phyloP scores from a whole-genome alignment of 2,113 vertebrate species.

The Eclectus roratus region DNA sequence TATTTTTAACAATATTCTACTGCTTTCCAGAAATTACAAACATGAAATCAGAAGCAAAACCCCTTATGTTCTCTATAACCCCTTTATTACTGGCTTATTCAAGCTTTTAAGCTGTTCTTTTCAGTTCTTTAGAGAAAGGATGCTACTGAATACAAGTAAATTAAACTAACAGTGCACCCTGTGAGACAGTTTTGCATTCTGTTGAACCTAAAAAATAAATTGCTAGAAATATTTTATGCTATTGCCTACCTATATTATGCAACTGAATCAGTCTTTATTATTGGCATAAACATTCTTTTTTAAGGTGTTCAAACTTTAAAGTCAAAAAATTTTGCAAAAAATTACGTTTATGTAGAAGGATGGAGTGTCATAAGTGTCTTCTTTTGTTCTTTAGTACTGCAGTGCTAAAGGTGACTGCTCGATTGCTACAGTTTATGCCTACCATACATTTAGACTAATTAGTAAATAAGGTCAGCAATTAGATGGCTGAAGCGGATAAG shows the following conservation, averaged over 20 bases:
- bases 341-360: neutral
- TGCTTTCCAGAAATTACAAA: neutral
- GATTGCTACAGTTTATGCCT: neutral
- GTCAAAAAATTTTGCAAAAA: neutral
- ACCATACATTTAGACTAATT: slow-evolving; percentile 28
- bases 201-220: neutral
- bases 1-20: neutral
- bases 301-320: neutral
- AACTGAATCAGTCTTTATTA: neutral
- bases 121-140: neutral
- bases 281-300: neutral
- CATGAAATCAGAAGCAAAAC: neutral
- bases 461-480: slow-evolving; percentile 41
- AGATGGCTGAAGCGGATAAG: neutral
- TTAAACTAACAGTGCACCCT: neutral
- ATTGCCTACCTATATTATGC: neutral
- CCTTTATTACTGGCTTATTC: neutral
- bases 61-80: neutral
- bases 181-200: neutral
- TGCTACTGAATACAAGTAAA: neutral
- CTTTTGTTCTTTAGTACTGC: neutral
- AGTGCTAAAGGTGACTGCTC: neutral
- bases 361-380: neutral
- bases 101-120: neutral
- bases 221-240: neutral